phyloP scores from a whole-genome alignment of 2,113 vertebrate genomes.

The Oreochromis tanganicae region DNA sequence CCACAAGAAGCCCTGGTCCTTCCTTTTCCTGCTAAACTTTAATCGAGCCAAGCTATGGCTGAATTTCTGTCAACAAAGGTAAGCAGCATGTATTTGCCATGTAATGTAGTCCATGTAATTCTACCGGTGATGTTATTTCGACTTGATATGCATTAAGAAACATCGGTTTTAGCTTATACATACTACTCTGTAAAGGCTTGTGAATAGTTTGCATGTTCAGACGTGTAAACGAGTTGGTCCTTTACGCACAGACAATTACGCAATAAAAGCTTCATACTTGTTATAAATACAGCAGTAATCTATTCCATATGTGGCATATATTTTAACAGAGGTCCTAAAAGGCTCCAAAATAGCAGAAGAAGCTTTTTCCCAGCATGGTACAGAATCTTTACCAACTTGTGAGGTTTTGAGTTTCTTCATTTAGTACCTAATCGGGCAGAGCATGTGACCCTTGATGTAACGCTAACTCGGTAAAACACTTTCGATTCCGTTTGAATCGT shows the following conservation, averaged over 20 bases:
- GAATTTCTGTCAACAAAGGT: background rate
- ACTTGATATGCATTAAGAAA: background rate
- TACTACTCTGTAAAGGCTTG: background rate
- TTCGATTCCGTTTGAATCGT: background rate
- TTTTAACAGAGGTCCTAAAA: background rate
- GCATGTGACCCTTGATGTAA: background rate
- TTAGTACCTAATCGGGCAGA: background rate
- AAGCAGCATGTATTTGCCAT: background rate
- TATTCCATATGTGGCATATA: background rate
- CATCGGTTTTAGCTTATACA: background rate
- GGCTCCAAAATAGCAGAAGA: background rate
- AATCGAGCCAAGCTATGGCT: background rate
- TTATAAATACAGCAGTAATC: background rate
- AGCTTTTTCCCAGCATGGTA: background rate
- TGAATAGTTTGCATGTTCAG: background rate
- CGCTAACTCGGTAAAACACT: background rate
- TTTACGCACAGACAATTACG: background rate
- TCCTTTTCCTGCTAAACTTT: background rate
- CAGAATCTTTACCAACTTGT: background rate
- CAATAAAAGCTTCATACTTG: background rate
- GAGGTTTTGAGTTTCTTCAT: background rate
- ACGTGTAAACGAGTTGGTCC: rapidly evolving
- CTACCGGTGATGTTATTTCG: background rate
- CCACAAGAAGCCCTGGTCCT: background rate
- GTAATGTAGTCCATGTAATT: background rate